Percentiles rank a stretch among this genome's conserved stretches.
Conservation (phyloP, 2,888 invertebrate genomes). For the Apotomis turbidana region DNA sequence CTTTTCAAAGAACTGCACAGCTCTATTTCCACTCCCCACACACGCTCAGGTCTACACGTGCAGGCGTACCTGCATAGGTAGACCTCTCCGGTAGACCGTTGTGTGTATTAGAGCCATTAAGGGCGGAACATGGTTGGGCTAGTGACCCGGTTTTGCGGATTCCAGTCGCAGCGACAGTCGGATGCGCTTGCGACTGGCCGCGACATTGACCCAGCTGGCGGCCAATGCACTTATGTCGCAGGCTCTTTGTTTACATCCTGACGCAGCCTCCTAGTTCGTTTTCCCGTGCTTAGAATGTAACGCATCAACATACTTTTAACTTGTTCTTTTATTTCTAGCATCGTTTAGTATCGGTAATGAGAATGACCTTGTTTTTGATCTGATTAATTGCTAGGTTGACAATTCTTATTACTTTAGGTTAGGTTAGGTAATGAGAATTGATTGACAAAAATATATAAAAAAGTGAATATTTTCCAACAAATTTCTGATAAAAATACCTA, state of each 20-base stretch:
- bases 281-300: conserved; percentile 50
- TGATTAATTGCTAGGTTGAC: too few relatives aligned
- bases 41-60: too few relatives aligned
- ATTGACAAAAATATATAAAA: background rate
- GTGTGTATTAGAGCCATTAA: background rate
- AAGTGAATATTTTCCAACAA: background rate
- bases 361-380: too few relatives aligned
- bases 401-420: too few relatives aligned
- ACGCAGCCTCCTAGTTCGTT: conserved; percentile 59
- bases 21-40: too few relatives aligned
- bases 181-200: conserved; percentile 68
- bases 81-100: too few relatives aligned
- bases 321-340: conserved; percentile 3
- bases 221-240: conserved; percentile 81
- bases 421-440: too few relatives aligned
- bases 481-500: conserved; percentile 16
- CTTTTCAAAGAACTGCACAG: too few relatives aligned
- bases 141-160: conserved; percentile 71
- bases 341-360: too few relatives aligned
- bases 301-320: conserved; percentile 20
- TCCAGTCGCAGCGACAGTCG: conserved; percentile 71
- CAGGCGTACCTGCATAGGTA: too few relatives aligned
- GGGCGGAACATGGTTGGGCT: conserved; percentile 56
- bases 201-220: conserved; percentile 82
- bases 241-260: conserved; percentile 82